Evolutionary conservation across 2,888 invertebrate species (phyloP).

Genomic region (Argynnis bischoffii): DNA sequence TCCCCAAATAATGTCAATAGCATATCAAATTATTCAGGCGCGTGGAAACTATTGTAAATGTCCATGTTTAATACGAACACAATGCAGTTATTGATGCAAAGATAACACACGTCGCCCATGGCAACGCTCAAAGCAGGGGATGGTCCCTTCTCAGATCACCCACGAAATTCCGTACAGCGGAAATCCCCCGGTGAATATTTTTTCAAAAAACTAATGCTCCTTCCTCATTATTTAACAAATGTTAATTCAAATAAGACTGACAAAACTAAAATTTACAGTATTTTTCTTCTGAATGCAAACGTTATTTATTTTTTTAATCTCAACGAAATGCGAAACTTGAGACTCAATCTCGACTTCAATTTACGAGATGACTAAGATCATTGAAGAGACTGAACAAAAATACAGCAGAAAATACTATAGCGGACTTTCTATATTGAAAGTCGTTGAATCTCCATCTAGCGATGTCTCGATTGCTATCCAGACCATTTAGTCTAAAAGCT

Average conservation of each 20-base stretch:
- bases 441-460: constrained; percentile 47
- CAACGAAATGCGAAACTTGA: not conserved
- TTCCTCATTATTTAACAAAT: constrained; percentile 13
- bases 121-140: constrained; percentile 65
- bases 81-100: constrained; percentile 62
- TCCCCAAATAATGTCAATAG: constrained; percentile 67
- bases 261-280: not conserved
- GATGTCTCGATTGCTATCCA: constrained; percentile 61
- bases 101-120: constrained; percentile 65
- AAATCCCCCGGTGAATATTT: constrained; percentile 71
- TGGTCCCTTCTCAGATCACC: constrained; percentile 60
- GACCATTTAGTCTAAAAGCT: constrained; percentile 70
- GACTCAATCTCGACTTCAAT: constrained; percentile 32
- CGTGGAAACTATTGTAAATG: constrained; percentile 36
- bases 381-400: constrained; percentile 21
- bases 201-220: constrained; percentile 48
- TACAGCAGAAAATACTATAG: constrained; percentile 34
- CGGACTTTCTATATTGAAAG: constrained; percentile 40
- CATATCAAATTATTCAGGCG: constrained; percentile 60
- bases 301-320: not conserved
- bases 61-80: constrained; percentile 41
- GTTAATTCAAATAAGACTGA: not conserved
- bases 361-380: constrained; percentile 28
- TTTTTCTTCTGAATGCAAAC: not conserved
- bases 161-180: constrained; percentile 66